Conservation (phyloP, 2,888 invertebrate species). For the Chromoteleia sp. region DNA sequence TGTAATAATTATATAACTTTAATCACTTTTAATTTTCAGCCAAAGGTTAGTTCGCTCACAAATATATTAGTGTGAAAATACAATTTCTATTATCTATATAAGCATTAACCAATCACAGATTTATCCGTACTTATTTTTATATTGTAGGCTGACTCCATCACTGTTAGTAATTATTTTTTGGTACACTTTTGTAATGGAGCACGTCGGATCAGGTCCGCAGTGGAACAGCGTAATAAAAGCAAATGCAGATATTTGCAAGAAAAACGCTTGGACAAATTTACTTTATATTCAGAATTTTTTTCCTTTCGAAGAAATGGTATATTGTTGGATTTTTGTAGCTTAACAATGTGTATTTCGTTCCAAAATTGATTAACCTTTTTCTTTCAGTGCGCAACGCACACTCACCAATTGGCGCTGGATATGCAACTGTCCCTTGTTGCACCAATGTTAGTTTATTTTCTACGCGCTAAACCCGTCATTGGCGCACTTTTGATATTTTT, state of each 20-base stretch:
- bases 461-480: constrained; percentile 86
- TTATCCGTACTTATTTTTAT: constrained; percentile 51
- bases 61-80: not conserved
- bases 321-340: constrained; percentile 70
- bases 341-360: constrained; percentile 20
- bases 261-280: constrained; percentile 89
- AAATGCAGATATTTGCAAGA: constrained; percentile 88
- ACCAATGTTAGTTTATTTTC: constrained; percentile 88
- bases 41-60: constrained; percentile 36
- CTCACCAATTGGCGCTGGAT: constrained; percentile 90
- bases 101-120: constrained; percentile 7
- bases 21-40: constrained; percentile 41
- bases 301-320: constrained; percentile 89
- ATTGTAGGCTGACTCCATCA: constrained; percentile 88
- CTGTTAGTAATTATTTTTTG: constrained; percentile 88
- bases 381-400: constrained; percentile 90
- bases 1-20: constrained; percentile 7
- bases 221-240: constrained; percentile 88
- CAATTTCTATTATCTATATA: not conserved
- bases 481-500: constrained; percentile 86
- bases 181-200: constrained; percentile 89
- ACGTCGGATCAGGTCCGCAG: constrained; percentile 88
- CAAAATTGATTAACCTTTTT: constrained; percentile 39
- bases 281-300: constrained; percentile 89
- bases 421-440: constrained; percentile 90